Base-by-base conservation (phyloP, 2,797 vertebrate genomes). In the Botia almorhae region DNA sequence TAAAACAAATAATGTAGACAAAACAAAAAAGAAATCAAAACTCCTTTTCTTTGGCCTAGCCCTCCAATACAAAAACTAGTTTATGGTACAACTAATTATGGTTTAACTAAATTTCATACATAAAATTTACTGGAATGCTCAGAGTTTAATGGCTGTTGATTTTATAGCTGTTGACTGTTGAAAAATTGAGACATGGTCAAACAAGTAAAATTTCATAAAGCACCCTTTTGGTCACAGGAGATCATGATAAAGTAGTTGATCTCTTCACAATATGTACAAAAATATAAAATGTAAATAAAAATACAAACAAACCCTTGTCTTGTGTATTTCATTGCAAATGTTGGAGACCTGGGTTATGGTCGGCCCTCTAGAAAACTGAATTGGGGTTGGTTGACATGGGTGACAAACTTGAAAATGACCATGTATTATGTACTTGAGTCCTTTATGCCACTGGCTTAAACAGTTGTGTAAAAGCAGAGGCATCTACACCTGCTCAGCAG, bases 211-310 rank as follows among this genome's bases (percentile, higher is more conserved):
- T 93, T 92, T 91, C 75, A 86, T 91, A 87, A 88, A 96, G 95
- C 95, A 94, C 93, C 92, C 94, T 95, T 94, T 91, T 96, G 95
- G 95, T 96, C 95, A 95, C 95, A 92, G 88, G 91, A 94, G 93
- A 95, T 95, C 93, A 94, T 90, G 87, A 89, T 88, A 92, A 94
- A 95, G 93, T 94, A 93, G 92, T 90, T 26, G 23, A 92, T 89
- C 94, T 93, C 94, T 93, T 94, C 96, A 96, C 96, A 96, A 96
- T 97, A 98, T 97, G 96, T 98, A 98, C 96, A 98, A 98, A 98
- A 98, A 97, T 97, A 97, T 96, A 97, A 98, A 98, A 97, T 96
- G 96, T 98, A 98, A 98, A 98, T 96, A 96, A 98, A 98, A 97
- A 97, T 96, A 97, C 96, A 97, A 97, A 97, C 95, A 94, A 96